Evolutionary conservation across 2,888 invertebrate genomes (phyloP).

Genomic region (Melieria crassipennis): DNA sequence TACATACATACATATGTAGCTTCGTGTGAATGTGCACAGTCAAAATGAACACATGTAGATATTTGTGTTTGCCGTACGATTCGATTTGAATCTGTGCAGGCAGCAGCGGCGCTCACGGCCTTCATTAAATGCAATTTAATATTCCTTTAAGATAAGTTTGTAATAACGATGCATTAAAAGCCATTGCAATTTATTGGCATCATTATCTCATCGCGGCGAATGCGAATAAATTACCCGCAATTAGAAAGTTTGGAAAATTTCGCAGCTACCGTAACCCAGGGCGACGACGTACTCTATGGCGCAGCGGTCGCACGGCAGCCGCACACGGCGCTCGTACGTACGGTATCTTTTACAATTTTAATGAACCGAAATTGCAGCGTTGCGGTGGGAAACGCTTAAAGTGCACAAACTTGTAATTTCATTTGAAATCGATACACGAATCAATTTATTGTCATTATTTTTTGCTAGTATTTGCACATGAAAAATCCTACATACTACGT

Average conservation of each 20-base stretch:
- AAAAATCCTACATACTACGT: no score
- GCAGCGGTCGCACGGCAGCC: not conserved
- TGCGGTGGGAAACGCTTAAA: not conserved
- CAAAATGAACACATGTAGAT: no score
- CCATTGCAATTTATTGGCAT: slow-evolving; percentile 2
- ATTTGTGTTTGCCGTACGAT: no score
- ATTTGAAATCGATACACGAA: slow-evolving; percentile 2
- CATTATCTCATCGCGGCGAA: not conserved
- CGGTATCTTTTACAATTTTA: slow-evolving; percentile 1
- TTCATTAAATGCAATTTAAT: slow-evolving; percentile 10
- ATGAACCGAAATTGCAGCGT: slow-evolving; percentile 7
- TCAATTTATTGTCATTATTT: not conserved
- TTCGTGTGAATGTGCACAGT: no score
- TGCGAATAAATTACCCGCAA: slow-evolving; percentile 9
- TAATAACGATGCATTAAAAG: not conserved
- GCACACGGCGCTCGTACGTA: not conserved
- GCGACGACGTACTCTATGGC: not conserved
- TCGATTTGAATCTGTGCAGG: no score
- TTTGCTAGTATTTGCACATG: no score
- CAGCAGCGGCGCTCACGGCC: no score
- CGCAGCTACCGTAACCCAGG: slow-evolving; percentile 12
- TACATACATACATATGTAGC: no score
- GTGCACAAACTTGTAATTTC: slow-evolving; percentile 4
- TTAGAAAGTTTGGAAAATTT: slow-evolving; percentile 16
- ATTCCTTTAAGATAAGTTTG: not conserved